Base-by-base conservation (phyloP, 2,113 vertebrate genomes). In the Corythaeola cristata region DNA sequence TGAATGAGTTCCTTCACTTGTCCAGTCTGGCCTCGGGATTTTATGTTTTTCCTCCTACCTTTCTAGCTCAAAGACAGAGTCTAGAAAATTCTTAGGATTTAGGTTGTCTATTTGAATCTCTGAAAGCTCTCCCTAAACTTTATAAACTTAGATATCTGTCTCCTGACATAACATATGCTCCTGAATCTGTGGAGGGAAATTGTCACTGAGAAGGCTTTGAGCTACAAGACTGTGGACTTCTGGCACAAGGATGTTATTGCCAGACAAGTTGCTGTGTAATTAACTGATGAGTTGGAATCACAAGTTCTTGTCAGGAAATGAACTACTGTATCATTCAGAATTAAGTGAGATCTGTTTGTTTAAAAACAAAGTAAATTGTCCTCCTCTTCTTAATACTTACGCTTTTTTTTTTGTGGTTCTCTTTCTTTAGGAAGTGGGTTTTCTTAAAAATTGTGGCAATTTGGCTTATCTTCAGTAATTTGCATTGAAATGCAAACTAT, bases 401-500 rank as follows among this genome's bases (percentile, higher is more conserved):
- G 16, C 4, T 72, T 49, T 5, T 55, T 60, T 58, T 39, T 79
- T 24, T 66, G 24, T 87, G 15, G 7, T 58, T 81, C 52, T 45
- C 44, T 94, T 86, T 84, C 63, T 66, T 88, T 53, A 67, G 19
- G 41, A 95, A 90, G 58, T 71, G 10, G 3, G 16, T 91, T 79
- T 77, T 83, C 53, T 56, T 95, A 56, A 87, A 77, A 87, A 56
- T 28, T 75, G 64, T 72, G 74, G 85, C 15, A 77, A 77, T 92
- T 92, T 95, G 71, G 16, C 59, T 91, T 88, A 81, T 96, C 83
- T 90, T 92, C 79, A 91, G 68, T 93, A 86, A 94, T 95, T 92
- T 94, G n/a, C 64, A 82, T 68, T 82, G 94, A 95, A 97, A 75
- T 87, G 55, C 33, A 77, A 79, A 58, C 76, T 85, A 90, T 86